phyloP scores from a whole-genome alignment of 35 echinoderm and acorn worm species.

The Heliocidaris tuberculata region DNA sequence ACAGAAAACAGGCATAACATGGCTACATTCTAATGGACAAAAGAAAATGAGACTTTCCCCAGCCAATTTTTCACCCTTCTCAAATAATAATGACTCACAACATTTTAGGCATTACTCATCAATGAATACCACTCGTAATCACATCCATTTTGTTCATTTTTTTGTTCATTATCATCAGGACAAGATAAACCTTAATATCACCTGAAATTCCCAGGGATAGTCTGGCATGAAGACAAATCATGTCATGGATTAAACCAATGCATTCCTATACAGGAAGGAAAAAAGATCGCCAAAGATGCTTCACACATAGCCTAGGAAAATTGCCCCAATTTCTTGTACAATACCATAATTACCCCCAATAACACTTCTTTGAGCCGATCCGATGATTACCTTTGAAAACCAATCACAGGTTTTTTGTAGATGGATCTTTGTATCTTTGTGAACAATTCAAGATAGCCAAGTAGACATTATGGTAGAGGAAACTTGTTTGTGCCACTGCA shows the following conservation, averaged over 20 bases:
- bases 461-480: not conserved
- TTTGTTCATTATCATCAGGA: not conserved
- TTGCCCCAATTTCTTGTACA: not conserved
- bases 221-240: not conserved
- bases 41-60: not conserved
- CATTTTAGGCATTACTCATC: not conserved
- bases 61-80: not conserved
- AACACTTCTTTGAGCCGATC: not conserved
- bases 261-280: not conserved
- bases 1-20: too few relatives aligned
- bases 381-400: conserved; percentile 27
- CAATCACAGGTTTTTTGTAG: not conserved
- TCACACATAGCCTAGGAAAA: not conserved
- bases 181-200: not conserved
- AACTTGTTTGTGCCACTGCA: not conserved
- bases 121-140: not conserved
- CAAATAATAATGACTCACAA: not conserved
- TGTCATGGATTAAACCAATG: not conserved
- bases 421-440: not conserved
- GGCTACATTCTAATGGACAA: too few relatives aligned
- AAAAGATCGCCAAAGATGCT: not conserved
- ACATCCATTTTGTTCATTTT: not conserved
- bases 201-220: not conserved
- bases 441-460: not conserved
- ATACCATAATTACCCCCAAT: conserved; percentile 18